Evolutionary conservation across 2,888 invertebrate species (phyloP), one percentile per base, ranked within the genome.

Genomic region (Lepetodrilus schrolli): DNA sequence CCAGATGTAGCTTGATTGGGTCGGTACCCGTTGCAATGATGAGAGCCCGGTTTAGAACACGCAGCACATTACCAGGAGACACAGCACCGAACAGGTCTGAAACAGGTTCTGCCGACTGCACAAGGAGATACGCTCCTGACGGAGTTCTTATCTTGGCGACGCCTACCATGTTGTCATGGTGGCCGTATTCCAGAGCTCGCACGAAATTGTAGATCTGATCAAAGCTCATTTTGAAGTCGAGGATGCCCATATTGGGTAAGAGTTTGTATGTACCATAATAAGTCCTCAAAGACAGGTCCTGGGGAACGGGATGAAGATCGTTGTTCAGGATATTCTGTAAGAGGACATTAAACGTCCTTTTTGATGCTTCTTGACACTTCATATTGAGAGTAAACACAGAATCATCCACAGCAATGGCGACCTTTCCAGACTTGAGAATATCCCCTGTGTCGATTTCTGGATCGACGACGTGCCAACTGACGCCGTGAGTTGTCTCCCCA

Each of bases 391-490:
- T 81, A 1, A 84, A 68, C 1, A 82, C 83, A 0, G 83, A 81
- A 47, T 84, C 84, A 1, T 78, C 74, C 7, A 75, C 73, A 4
- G 72, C 58, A 21, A 84, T 81, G 0, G 72, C 50, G 4, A 84
- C 81, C 5, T 48, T 36, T 70, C 77, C 72, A 51, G 72, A 78
- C 70, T 81, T 73, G 4, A 84, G 76, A 69, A 84, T 82, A 43
- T 83, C 80, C 1, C 84, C 84, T 1, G 84, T 84, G 74, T 84
- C 84, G 21, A 84, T 83, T 10, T 78, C 83, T 0, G 72, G 34
- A 73, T 83, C 84, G 0, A 82, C 77, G 0, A 83, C 76, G 69
- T 83, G 84, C 84, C 82, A 83, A 30, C 79, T 81, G 26, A 84
- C 78, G 0, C 84, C 84, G 66, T 84, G 83, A 8, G 65, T 43